A percentile compares a stretch with the other conserved stretches of the same genome.
Conservation (phyloP, 2,888 invertebrate species). For the Caprella mutica region DNA sequence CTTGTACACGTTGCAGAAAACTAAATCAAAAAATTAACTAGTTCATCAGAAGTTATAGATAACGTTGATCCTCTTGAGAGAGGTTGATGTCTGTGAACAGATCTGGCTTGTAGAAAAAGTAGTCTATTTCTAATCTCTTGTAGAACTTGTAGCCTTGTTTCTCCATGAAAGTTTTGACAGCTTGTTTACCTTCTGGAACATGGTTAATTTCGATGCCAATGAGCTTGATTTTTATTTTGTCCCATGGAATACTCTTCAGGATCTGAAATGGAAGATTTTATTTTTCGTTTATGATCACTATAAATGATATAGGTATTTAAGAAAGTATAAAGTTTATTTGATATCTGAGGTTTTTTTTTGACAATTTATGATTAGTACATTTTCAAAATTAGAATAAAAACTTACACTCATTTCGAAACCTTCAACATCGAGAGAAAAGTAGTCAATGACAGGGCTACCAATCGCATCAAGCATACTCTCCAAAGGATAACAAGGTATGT, state of each 20-base stretch:
- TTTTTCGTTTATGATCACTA: too few species aligned
- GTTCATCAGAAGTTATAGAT: too few species aligned
- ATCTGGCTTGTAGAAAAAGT: background rate
- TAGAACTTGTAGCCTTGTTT: conserved; percentile 10
- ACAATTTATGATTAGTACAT: too few species aligned
- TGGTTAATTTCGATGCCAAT: conserved; percentile 17
- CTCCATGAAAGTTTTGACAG: conserved; percentile 19
- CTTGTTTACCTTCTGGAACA: conserved; percentile 19
- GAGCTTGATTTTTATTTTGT: conserved; percentile 15
- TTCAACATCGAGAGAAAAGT: conserved; percentile 55
- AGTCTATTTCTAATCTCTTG: background rate
- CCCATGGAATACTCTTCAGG: conserved; percentile 22
- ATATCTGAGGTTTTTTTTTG: too few species aligned
- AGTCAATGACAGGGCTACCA: conserved; percentile 56
- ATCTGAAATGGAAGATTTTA: too few species aligned
- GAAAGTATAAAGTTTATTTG: too few species aligned
- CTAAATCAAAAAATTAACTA: too few species aligned
- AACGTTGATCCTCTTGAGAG: too few species aligned
- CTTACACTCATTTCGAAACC: conserved; percentile 44
- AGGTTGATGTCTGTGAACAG: too few species aligned
- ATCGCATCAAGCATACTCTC: conserved; percentile 68
- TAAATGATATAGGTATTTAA: too few species aligned
- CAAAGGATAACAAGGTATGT: conserved; percentile 65
- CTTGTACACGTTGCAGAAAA: too few species aligned
- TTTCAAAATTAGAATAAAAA: too few species aligned